phyloP scores from a whole-genome alignment of 2,797 vertebrate species.

The Fistularia commersonii region DNA sequence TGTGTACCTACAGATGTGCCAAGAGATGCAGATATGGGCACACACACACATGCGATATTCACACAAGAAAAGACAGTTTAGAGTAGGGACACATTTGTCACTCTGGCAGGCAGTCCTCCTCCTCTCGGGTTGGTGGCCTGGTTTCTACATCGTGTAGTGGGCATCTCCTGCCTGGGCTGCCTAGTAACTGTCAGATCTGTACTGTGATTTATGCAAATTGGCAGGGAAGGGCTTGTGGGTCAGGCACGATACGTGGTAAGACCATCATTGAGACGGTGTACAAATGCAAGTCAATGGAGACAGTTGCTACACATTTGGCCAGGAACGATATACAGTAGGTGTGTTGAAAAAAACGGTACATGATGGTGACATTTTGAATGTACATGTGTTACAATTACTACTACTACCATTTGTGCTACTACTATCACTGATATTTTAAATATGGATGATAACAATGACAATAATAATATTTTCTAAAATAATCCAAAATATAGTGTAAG shows the following conservation, averaged over 20 bases:
- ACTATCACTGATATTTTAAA: no score
- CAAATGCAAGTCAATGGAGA: constrained; percentile 37
- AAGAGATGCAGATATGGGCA: constrained; percentile 16
- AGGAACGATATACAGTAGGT: neutral
- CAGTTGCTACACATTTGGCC: neutral
- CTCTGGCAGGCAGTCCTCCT: constrained; percentile 64
- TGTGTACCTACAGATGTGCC: constrained; percentile 14
- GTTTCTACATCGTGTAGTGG: constrained; percentile 63
- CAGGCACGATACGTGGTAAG: constrained; percentile 64
- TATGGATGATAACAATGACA: no score
- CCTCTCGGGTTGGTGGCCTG: constrained; percentile 74
- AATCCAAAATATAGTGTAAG: no score
- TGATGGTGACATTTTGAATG: neutral
- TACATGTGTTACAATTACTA: neutral
- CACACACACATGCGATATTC: constrained; percentile 13
- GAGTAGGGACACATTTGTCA: constrained; percentile 72
- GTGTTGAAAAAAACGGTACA: constrained; percentile 3
- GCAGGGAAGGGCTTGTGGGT: constrained; percentile 72
- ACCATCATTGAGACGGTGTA: constrained; percentile 48
- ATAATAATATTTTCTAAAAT: no score
- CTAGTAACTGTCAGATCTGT: constrained; percentile 75
- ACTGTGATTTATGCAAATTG: constrained; percentile 78
- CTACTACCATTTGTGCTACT: no score
- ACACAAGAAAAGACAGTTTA: constrained; percentile 47
- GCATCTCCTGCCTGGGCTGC: constrained; percentile 63